phyloP scores from a whole-genome alignment of 2,113 vertebrate species.

The Lophius piscatorius region DNA sequence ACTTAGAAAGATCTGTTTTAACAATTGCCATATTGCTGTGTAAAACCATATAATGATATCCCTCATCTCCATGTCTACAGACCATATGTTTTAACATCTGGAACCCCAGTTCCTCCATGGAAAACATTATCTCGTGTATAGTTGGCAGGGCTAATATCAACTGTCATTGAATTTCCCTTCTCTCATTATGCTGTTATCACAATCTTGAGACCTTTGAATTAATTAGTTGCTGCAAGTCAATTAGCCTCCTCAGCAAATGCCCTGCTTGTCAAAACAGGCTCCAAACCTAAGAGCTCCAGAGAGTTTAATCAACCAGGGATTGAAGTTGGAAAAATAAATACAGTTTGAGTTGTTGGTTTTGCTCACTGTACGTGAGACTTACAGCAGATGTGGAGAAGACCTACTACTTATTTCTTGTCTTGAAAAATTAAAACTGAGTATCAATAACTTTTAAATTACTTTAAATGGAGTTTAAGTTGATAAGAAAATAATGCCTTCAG shows the following conservation, averaged over 20 bases:
- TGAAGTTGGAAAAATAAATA: conserved; percentile 16
- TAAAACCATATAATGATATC: conserved; percentile 13
- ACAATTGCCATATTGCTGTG: not conserved
- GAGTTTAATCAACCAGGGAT: conserved; percentile 12
- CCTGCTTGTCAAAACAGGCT: conserved; percentile 50
- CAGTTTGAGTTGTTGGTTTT: not conserved
- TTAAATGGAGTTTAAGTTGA: conserved; percentile 3
- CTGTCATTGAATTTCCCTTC: conserved; percentile 63
- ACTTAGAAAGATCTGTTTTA: too few relatives aligned
- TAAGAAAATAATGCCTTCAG: not conserved
- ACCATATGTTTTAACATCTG: conserved; percentile 63
- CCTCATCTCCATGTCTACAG: conserved; percentile 34
- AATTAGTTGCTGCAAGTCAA: conserved; percentile 76
- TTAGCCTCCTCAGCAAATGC: conserved; percentile 61
- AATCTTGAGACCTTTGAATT: conserved; percentile 73
- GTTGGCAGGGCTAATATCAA: conserved; percentile 70
- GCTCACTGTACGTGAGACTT: not conserved
- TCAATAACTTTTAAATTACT: conserved; percentile 6
- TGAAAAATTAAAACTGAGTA: not conserved
- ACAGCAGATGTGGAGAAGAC: not conserved
- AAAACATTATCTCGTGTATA: conserved; percentile 67
- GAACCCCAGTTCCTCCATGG: conserved; percentile 47
- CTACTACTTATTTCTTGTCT: not conserved
- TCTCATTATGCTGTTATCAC: conserved; percentile 74
- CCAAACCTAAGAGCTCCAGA: conserved; percentile 19